Evolutionary conservation across 2,113 vertebrate genomes (phyloP), one percentile per base, ranked within the genome.

Genomic region (Cromileptes altivelis): DNA sequence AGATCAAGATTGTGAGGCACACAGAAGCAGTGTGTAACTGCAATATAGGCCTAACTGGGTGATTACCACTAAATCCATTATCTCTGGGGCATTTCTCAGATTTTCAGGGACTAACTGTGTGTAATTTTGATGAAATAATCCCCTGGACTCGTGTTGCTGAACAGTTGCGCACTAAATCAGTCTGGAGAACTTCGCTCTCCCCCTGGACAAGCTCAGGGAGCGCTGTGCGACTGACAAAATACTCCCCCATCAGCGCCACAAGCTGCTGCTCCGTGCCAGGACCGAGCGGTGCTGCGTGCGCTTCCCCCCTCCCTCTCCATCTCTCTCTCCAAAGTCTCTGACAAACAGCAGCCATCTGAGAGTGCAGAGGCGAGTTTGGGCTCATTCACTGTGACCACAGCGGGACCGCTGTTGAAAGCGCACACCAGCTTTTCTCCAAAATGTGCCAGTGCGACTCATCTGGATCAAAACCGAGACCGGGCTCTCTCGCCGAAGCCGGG

Each of bases 391-490:
- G 84, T 53, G 78, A 87, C 69, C 71, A 74, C 86, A 71, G 70
- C 80, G 45, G 90, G 52, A 57, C 88, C 75, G 49, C 87, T 89
- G 93, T 86, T 63, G 45, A 58, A 17, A 56, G 62, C 84, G 71
- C 78, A 88, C 78, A 45, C 61, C 58, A 6, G 75, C 60, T 47
- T 56, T 42, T 40, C 42, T 87, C 84, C 82, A 94, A 91, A 72
- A 96, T 96, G 95, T 95, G 94, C 93, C 92, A 89, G 78, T 89
- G 90, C 86, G 91, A 90, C 61, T 77, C 90, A 3, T 87, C 91
- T 19, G 90, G 85, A 53, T 84, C 93, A 8, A 94, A 93, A 82
- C 62, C 85, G 63, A 91, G 92, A 81, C 47, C 90, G 64, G 91
- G 92, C 11, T 94, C 95, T 13, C 81, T 95, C 7, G 63, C 93